phyloP scores from a whole-genome alignment of 1,140 invertebrate species.

The Zaprionus taronus region DNA sequence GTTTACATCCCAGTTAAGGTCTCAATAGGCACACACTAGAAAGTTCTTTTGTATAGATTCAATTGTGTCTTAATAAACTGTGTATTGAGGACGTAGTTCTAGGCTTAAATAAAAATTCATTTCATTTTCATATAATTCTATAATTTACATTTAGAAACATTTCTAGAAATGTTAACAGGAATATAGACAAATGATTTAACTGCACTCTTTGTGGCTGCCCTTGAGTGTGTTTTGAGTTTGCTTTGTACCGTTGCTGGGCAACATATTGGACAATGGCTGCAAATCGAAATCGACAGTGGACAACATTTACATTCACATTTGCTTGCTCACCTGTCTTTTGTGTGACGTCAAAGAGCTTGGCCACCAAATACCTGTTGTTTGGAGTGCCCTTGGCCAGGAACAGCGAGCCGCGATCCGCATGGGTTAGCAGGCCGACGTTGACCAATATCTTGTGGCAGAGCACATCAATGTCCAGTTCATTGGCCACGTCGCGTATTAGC shows the following conservation, averaged over 20 bases:
- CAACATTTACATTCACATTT: conserved; percentile 25
- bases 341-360: conserved; percentile 96
- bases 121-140: background rate
- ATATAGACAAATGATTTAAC: background rate
- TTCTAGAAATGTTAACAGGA: background rate
- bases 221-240: conserved; percentile 6
- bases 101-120: background rate
- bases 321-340: conserved; percentile 90
- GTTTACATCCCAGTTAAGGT: no score
- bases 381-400: conserved; percentile 93
- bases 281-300: conserved; percentile 13
- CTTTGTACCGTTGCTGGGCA: conserved; percentile 30
- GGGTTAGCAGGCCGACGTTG: conserved; percentile 94
- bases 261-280: conserved; percentile 32
- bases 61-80: no score
- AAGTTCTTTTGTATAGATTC: no score
- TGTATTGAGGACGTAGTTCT: background rate
- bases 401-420: conserved; percentile 93
- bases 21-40: no score
- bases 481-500: conserved; percentile 95
- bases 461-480: conserved; percentile 96
- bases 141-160: background rate
- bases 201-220: background rate
- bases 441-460: conserved; percentile 97
- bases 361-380: conserved; percentile 91